Evolutionary conservation across 2,888 invertebrate species (phyloP).

Genomic region (Ectemnius lituratus): DNA sequence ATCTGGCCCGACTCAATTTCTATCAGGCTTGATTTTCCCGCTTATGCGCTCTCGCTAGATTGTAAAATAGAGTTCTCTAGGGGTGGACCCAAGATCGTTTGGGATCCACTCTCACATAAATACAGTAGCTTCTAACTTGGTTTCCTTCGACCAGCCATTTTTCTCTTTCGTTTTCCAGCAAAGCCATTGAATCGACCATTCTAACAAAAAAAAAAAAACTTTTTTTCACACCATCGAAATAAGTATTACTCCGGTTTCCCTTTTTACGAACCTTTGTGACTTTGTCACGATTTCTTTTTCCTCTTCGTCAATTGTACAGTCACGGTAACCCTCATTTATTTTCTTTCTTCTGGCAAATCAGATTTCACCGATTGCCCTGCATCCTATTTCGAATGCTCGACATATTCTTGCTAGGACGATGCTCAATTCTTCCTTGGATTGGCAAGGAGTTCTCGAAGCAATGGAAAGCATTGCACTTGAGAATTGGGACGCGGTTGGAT

Average conservation of each 20-base stretch:
- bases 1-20: conserved; percentile 17
- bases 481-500: not conserved
- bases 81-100: conserved; percentile 14
- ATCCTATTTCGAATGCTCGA: not conserved
- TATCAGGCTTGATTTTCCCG: conserved; percentile 3
- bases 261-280: not conserved
- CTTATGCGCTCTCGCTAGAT: conserved; percentile 9
- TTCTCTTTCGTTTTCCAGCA: not conserved
- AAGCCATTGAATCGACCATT: conserved; percentile 27
- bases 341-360: not conserved
- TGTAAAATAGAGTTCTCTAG: conserved; percentile 31
- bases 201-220: conserved; percentile 11
- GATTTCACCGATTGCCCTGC: not conserved
- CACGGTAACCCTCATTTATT: not conserved
- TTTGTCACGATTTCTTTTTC: not conserved
- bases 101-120: conserved; percentile 34
- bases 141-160: not conserved
- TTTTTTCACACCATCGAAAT: conserved; percentile 28
- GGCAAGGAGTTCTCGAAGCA: not conserved
- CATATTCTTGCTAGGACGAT: not conserved
- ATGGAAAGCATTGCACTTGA: not conserved
- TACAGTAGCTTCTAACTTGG: conserved; percentile 15
- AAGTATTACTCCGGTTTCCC: conserved; percentile 25
- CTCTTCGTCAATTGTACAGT: not conserved
- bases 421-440: not conserved